Evolutionary conservation across 2,797 vertebrate species (phyloP).

Genomic region (Hydrophis major): DNA sequence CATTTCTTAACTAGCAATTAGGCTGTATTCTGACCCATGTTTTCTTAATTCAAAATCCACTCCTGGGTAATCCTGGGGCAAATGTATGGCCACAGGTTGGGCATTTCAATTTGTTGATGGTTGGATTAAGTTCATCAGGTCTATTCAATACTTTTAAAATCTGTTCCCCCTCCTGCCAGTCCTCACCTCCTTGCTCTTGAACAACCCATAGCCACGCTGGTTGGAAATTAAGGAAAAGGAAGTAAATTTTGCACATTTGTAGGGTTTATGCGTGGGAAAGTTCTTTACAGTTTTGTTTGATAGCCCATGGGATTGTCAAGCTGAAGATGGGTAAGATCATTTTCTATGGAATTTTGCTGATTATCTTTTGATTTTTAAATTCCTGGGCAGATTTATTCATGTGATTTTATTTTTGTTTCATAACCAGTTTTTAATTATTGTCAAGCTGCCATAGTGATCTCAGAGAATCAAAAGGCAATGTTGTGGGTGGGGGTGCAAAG

Average conservation of each 20-base stretch:
- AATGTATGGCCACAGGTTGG: background rate
- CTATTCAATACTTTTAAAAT: background rate
- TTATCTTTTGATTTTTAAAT: background rate
- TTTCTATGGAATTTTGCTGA: background rate
- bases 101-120: background rate
- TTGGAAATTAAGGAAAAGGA: background rate
- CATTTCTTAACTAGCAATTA: constrained; percentile 8
- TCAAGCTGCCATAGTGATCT: background rate
- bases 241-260: background rate
- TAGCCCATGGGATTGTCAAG: background rate
- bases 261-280: background rate
- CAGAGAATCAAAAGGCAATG: background rate
- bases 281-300: background rate
- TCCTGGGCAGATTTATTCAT: background rate
- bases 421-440: background rate
- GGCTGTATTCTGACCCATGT: background rate
- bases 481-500: background rate
- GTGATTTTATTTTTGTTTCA: background rate
- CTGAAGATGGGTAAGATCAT: background rate
- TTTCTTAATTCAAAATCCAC: background rate
- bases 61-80: background rate
- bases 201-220: background rate
- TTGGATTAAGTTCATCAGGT: background rate
- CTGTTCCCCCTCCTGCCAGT: no score
- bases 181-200: background rate